Percentiles rank a stretch among this genome's conserved stretches.
Conservation (phyloP, 2,113 vertebrate genomes). For the Tursiops truncatus region DNA sequence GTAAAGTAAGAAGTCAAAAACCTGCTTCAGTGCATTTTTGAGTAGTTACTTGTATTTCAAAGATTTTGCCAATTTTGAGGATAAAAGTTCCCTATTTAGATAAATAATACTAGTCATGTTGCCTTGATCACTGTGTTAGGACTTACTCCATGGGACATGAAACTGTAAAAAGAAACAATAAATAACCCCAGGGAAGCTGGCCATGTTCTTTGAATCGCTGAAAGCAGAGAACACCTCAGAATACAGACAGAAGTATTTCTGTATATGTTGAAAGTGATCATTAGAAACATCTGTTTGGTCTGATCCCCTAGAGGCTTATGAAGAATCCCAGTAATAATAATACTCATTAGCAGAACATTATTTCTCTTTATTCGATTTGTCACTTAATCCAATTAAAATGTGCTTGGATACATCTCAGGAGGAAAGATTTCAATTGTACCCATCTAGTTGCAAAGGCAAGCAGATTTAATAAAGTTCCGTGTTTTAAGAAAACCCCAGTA, state of each 20-base stretch:
- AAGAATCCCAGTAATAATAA: neutral
- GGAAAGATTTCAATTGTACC: no score
- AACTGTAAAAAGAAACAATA: neutral
- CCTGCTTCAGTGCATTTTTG: neutral
- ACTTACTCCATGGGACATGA: fast-evolving
- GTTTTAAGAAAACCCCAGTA: neutral
- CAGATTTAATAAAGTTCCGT: neutral
- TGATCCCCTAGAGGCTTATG: neutral
- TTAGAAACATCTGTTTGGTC: neutral
- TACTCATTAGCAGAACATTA: neutral
- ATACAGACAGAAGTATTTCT: neutral
- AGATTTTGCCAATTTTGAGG: neutral
- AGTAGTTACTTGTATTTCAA: neutral
- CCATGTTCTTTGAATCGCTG: neutral
- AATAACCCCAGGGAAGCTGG: neutral
- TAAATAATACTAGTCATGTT: neutral
- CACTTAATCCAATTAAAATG: neutral
- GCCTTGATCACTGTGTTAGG: neutral
- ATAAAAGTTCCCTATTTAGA: neutral
- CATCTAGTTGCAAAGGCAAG: neutral
- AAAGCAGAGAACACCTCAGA: neutral
- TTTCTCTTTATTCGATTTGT: neutral
- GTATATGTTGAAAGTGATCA: neutral
- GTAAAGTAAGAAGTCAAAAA: neutral
- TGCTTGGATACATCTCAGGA: neutral